Base-by-base conservation (phyloP, 2,113 vertebrate species). In the Seriola quinqueradiata region DNA sequence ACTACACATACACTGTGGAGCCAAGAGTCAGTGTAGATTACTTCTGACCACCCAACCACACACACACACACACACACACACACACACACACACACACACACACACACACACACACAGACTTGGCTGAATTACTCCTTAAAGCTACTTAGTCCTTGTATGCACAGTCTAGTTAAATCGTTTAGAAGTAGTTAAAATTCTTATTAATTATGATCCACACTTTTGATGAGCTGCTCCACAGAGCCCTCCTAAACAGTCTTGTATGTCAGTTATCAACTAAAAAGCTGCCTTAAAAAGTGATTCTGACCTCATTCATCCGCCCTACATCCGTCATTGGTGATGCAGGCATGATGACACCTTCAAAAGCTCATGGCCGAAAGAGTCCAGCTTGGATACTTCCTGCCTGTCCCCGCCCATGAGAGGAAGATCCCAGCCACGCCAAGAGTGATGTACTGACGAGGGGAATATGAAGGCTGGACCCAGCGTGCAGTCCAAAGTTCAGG, bases 401-500 rank as follows among this genome's bases (percentile, higher is more conserved):
- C 86, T 44, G 50, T 79, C 57, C 73, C 70, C 48, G 60, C 72
- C 68, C 64, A 38, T 78, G 42, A 88, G 81, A 90, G 44, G 75
- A 63, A 83, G 67, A 74, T 60, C 57, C 67, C 23, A 19, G 42
- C 58, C 75, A 79, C 69, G 23, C 63, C 81, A 77, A n/a, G 32
- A 40, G 63, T 65, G 63, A 66, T 60, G 42, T 12, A 48, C 28
- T 44, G 70, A 42, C 58, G 65, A 52, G 60, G 46, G 52, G 36
- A 72, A 64, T n/a, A 68, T 9, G 34, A 61, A 77, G 71, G 73
- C 66, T n/a, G 72, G 64, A 61, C 59, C 11, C 52, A 70, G 70
- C 32, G 3, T 71, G 81, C 1, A 25, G 70, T 23, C 67, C 72
- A 21, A 32, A 28, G 79, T 68, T 75, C 88, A 92, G 92, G 91